A percentile compares a stretch with the other conserved stretches of the same genome.
Conservation (phyloP, 2,113 vertebrate species). For the Elgaria multicarinata region DNA sequence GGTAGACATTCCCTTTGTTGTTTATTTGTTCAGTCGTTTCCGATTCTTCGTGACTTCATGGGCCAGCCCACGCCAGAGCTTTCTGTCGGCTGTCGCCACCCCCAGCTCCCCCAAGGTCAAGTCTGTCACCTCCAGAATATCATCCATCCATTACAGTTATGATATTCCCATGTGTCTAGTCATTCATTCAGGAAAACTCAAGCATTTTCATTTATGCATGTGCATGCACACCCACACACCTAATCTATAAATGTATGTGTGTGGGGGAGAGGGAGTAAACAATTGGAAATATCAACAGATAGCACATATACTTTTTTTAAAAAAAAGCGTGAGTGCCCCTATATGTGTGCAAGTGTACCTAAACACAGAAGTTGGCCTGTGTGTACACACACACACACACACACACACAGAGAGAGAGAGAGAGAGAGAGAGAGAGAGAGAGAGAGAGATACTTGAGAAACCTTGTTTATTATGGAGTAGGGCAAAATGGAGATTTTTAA, state of each 20-base stretch:
- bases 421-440: background rate
- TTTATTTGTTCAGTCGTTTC: too few relatives aligned
- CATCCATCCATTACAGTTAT: too few relatives aligned
- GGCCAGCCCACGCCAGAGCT: too few relatives aligned
- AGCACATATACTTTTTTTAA: background rate
- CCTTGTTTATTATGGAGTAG: conserved; percentile 65
- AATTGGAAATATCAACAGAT: background rate
- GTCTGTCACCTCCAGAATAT: too few relatives aligned
- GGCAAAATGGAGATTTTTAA: conserved; percentile 77
- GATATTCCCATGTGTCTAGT: background rate
- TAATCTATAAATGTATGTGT: background rate
- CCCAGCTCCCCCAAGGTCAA: too few relatives aligned
- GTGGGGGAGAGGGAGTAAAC: background rate
- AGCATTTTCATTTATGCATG: accelerated
- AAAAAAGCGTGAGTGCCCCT: background rate
- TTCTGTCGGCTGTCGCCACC: too few relatives aligned
- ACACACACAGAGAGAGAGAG: background rate
- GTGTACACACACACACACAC: accelerated
- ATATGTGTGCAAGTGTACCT: background rate
- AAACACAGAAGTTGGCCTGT: background rate
- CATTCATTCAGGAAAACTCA: background rate
- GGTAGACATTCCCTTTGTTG: background rate
- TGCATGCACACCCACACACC: background rate
- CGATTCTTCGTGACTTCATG: too few relatives aligned
- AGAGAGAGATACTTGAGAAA: conserved; percentile 47